Conservation (phyloP, 2,888 invertebrate species). For the Bellardia bayeri region DNA sequence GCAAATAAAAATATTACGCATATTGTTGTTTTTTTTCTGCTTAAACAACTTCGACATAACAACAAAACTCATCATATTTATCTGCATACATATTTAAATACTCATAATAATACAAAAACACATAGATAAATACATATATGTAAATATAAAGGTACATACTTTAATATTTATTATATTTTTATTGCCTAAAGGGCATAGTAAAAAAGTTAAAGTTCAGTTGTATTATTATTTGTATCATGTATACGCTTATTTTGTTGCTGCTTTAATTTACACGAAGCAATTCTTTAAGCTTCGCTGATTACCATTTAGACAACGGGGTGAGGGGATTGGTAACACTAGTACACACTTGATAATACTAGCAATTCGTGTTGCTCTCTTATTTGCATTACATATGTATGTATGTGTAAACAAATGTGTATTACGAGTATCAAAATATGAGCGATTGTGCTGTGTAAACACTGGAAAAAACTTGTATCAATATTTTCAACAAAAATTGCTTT, state of each 20-base stretch:
- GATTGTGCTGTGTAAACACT: no score
- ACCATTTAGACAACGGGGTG: no score
- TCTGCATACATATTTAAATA: constrained; percentile 8
- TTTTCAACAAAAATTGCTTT: no score
- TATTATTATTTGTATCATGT: not conserved
- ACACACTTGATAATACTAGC: no score
- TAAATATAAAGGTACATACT: not conserved
- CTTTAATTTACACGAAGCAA: no score
- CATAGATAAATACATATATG: not conserved
- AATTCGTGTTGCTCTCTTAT: no score
- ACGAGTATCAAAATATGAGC: no score
- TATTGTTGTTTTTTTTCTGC: constrained; percentile 25
- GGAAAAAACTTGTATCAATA: no score
- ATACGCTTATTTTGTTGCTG: constrained; percentile 1
- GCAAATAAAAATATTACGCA: constrained; percentile 20
- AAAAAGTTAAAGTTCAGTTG: constrained; percentile 50
- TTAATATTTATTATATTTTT: constrained; percentile 28
- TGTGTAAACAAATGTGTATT: no score
- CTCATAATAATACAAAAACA: not conserved
- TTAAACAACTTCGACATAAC: not conserved
- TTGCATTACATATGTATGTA: no score
- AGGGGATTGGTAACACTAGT: no score
- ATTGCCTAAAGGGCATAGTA: constrained; percentile 53
- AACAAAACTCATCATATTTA: not conserved
- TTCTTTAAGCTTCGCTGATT: no score